Conservation (phyloP, 2,797 vertebrate genomes). For the Melanotaenia pygmaea region DNA sequence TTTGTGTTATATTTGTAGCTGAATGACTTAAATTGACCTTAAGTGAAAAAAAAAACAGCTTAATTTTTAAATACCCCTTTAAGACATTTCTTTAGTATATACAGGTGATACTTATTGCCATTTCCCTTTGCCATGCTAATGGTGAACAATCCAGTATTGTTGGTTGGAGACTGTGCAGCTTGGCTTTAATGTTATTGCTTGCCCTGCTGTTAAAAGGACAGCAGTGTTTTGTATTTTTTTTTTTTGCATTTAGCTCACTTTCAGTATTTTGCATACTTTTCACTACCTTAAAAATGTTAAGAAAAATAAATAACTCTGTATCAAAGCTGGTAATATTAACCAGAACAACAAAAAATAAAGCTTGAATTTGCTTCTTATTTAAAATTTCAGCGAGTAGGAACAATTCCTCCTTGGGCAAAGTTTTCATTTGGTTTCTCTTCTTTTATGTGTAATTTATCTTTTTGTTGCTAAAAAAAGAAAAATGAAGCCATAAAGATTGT, state of each 20-base stretch:
- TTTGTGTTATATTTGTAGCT: slow-evolving; percentile 29
- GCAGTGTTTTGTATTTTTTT: no score
- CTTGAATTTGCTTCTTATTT: no score
- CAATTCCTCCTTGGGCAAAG: no score
- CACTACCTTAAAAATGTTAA: background rate
- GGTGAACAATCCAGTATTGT: background rate
- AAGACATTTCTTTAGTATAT: background rate
- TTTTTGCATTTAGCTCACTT: background rate
- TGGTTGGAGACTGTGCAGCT: background rate
- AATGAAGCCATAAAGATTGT: no score
- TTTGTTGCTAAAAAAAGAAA: no score
- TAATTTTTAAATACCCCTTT: background rate
- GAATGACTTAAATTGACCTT: background rate
- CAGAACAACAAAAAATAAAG: no score
- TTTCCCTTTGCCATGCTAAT: background rate
- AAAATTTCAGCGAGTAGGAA: no score
- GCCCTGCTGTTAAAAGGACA: no score
- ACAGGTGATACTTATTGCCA: background rate
- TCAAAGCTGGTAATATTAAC: no score
- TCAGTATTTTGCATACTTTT: no score
- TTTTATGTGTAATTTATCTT: no score
- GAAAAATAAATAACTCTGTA: background rate
- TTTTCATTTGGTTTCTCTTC: no score
- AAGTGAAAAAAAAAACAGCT: background rate
- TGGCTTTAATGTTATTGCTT: background rate